phyloP scores from a whole-genome alignment of 2,113 vertebrate genomes.

The Hippocampus abdominalis region DNA sequence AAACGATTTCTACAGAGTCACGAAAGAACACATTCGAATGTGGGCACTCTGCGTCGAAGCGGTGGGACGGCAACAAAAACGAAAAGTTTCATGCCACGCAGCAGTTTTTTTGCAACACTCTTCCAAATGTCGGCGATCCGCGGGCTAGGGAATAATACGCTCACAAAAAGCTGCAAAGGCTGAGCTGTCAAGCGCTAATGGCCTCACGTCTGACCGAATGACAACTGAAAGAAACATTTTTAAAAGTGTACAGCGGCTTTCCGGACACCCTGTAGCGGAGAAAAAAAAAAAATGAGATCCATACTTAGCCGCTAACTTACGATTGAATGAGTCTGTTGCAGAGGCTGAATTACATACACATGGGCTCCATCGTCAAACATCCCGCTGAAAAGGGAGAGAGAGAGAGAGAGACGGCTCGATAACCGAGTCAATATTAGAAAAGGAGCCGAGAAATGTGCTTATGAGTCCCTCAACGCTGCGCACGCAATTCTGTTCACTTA shows the following conservation, averaged over 20 bases:
- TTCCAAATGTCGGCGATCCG: background rate
- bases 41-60: background rate
- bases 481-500: constrained; percentile 71
- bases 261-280: background rate
- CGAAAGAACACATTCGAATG: background rate
- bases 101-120: background rate
- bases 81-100: background rate
- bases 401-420: constrained; percentile 39
- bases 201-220: background rate
- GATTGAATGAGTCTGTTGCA: constrained; percentile 78
- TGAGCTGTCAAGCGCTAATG: background rate
- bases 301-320: constrained; percentile 75
- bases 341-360: constrained; percentile 87
- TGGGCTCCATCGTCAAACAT: constrained; percentile 90
- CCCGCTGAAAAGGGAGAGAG: constrained; percentile 73
- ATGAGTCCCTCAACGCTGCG: constrained; percentile 31
- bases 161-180: background rate
- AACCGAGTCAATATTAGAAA: constrained; percentile 31
- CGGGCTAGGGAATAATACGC: background rate
- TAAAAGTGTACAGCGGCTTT: background rate
- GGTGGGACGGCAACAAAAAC: background rate
- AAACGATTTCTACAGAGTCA: background rate
- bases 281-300: background rate
- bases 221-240: background rate
- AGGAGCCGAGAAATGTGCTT: constrained; percentile 25